These are phyloP conservation scores for Athene cunicularia DNA, from an alignment of 2,113 vertebrate genomes.

Conservation along the genomic window DNA sequence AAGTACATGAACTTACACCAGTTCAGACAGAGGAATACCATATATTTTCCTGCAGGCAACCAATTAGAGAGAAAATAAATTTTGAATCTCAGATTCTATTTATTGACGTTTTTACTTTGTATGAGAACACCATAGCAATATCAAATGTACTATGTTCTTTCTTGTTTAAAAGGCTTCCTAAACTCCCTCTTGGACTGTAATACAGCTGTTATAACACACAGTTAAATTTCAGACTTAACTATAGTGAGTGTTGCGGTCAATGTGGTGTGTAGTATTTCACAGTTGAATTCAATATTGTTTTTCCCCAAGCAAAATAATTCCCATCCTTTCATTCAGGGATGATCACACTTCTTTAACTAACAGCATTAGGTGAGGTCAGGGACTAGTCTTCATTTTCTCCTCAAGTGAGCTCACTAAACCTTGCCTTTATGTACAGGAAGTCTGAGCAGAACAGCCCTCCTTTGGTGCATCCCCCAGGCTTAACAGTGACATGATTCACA, in stretches of 20 bases:
- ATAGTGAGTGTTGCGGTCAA: background rate
- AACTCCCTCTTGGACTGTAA: background rate
- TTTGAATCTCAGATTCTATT: background rate
- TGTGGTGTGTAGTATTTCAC: background rate
- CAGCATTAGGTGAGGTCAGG: background rate
- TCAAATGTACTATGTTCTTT: background rate
- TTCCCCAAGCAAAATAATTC: conserved; percentile 10
- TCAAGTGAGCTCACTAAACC: background rate
- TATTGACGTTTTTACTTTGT: conserved; percentile 3
- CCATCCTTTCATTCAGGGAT: background rate
- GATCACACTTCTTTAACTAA: background rate
- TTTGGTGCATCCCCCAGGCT: background rate
- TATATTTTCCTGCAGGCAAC: background rate
- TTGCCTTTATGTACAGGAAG: background rate
- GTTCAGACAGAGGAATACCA: background rate
- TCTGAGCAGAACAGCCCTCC: background rate
- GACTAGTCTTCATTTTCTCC: background rate
- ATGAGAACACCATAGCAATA: background rate
- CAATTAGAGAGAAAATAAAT: background rate
- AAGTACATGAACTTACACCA: background rate
- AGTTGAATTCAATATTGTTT: background rate
- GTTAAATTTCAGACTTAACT: background rate
- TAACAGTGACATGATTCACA: rapidly evolving
- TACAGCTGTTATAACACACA: background rate
- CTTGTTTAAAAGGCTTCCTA: background rate